A percentile compares a stretch with the other conserved stretches of the same genome.
Evolutionary conservation across 2,113 vertebrate species (phyloP).

Genomic region (Stercorarius parasiticus): DNA sequence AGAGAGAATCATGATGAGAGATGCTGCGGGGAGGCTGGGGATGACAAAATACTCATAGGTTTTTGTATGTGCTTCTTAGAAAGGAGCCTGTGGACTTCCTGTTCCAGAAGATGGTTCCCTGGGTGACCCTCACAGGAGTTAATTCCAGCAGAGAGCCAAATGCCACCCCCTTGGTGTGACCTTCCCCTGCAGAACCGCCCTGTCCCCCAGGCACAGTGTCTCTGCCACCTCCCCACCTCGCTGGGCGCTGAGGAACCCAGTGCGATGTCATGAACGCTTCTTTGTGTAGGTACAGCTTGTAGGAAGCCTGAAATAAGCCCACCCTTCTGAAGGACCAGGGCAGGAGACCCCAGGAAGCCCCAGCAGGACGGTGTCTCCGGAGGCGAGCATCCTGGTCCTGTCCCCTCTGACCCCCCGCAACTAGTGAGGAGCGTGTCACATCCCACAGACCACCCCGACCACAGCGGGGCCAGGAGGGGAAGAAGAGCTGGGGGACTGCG

Average conservation of each 20-base stretch:
- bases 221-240: not conserved
- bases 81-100: not conserved
- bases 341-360: not conserved
- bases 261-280: fast-evolving
- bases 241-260: fast-evolving
- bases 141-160: not conserved
- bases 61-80: not conserved
- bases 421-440: fast-evolving
- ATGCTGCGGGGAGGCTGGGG: not conserved
- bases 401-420: fast-evolving
- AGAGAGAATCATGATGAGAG: not conserved
- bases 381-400: not conserved
- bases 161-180: not conserved
- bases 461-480: fast-evolving
- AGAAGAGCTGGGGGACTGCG: fast-evolving
- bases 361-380: too few relatives aligned
- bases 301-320: not conserved
- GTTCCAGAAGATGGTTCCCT: not conserved
- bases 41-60: not conserved
- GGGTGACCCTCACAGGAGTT: not conserved
- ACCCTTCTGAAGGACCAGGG: not conserved
- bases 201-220: not conserved
- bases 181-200: not conserved
- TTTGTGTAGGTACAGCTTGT: fast-evolving
- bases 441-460: not conserved